These are phyloP conservation scores for Pituophis catenifer DNA, from an alignment of 2,113 vertebrate genomes.

Conservation along the genomic window DNA sequence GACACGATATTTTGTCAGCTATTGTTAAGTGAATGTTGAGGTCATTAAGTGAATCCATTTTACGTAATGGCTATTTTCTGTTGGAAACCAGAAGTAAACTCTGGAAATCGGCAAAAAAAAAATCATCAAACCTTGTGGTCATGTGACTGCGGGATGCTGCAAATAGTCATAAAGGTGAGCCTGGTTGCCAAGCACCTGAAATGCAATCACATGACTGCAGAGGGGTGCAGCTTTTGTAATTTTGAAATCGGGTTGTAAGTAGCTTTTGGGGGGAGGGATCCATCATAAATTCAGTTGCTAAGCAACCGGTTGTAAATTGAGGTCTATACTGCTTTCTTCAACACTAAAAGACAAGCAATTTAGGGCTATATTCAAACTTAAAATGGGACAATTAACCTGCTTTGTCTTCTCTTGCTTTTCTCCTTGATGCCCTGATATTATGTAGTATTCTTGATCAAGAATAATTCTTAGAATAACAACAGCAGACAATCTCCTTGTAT, in stretches of 20 bases:
- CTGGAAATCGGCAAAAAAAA: neutral
- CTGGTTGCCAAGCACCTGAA: neutral
- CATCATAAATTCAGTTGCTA: neutral
- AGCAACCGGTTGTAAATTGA: neutral
- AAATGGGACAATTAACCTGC: neutral
- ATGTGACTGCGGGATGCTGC: neutral
- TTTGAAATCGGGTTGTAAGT: neutral
- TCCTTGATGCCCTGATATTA: neutral
- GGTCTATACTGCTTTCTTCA: neutral
- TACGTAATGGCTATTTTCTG: neutral
- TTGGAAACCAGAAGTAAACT: neutral
- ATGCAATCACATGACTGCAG: neutral
- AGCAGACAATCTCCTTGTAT: neutral
- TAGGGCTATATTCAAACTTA: neutral
- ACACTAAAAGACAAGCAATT: neutral
- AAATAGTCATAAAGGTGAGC: neutral
- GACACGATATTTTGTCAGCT: neutral
- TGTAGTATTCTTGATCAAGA: neutral
- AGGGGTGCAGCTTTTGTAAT: neutral
- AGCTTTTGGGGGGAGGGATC: neutral
- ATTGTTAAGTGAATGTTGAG: neutral
- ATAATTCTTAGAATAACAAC: neutral
- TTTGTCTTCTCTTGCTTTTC: neutral
- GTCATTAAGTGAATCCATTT: neutral
- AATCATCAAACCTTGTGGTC: neutral